Percentiles rank a stretch among this genome's conserved stretches.
Conservation (phyloP, 2,113 vertebrate species). For the Anarhynchus alexandrinus region DNA sequence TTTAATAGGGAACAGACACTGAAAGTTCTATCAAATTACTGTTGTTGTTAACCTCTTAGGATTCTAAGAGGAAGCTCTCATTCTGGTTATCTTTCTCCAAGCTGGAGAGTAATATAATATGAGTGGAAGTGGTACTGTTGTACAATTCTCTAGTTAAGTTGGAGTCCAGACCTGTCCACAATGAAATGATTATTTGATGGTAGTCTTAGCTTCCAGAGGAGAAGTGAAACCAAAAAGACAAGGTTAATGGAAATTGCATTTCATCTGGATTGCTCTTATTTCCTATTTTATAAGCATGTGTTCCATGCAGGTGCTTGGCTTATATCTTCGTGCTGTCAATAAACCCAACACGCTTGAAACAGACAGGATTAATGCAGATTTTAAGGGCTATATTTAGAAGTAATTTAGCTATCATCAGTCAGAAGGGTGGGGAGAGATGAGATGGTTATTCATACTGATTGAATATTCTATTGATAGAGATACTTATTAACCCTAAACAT, state of each 20-base stretch:
- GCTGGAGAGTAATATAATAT: background rate
- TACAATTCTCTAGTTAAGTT: background rate
- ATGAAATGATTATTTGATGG: background rate
- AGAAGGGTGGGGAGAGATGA: constrained; percentile 71
- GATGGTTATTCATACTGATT: constrained; percentile 77
- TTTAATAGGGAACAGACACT: background rate
- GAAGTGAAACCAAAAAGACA: background rate
- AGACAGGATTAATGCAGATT: constrained; percentile 81
- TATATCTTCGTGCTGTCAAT: constrained; percentile 70
- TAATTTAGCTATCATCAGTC: constrained; percentile 82
- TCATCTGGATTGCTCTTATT: constrained; percentile 12
- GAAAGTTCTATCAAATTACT: background rate
- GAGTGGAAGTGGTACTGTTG: background rate
- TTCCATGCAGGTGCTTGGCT: constrained; percentile 71
- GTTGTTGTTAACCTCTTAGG: background rate
- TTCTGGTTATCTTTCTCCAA: background rate
- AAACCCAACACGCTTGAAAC: constrained; percentile 65
- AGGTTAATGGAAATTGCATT: background rate
- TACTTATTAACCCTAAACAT: constrained; percentile 63
- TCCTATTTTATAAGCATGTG: constrained; percentile 44
- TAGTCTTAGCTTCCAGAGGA: background rate
- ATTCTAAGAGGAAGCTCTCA: background rate
- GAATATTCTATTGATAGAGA: constrained; percentile 71
- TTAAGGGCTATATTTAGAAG: constrained; percentile 78
- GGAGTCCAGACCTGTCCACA: background rate